Evolutionary conservation across 2,888 invertebrate genomes (phyloP).

Genomic region (Lasius platythorax): DNA sequence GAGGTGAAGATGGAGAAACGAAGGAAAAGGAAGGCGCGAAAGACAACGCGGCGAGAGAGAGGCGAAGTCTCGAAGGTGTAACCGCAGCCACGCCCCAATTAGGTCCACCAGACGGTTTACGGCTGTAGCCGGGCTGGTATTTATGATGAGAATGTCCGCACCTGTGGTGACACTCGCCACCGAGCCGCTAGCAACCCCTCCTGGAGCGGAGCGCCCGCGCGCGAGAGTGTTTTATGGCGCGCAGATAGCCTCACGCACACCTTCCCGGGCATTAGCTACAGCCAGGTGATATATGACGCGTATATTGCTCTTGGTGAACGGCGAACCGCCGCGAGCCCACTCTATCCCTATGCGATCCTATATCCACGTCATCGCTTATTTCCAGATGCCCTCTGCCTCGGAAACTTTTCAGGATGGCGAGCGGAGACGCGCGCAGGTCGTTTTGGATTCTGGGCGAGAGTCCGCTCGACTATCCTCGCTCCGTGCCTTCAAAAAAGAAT

Average conservation of each 20-base stretch:
- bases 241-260: conserved; percentile 82
- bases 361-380: conserved; percentile 72
- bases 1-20: background rate
- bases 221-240: conserved; percentile 81
- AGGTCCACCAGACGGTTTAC: conserved; percentile 81
- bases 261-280: conserved; percentile 79
- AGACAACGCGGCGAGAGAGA: conserved; percentile 55
- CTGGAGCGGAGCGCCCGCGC: conserved; percentile 71
- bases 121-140: conserved; percentile 78
- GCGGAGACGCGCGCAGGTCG: conserved; percentile 10
- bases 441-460: conserved; percentile 45
- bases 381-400: conserved; percentile 60
- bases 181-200: conserved; percentile 75
- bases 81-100: conserved; percentile 84
- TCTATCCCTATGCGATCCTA: conserved; percentile 72
- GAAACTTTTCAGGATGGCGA: conserved; percentile 53
- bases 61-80: conserved; percentile 78
- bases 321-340: conserved; percentile 71
- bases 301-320: conserved; percentile 76
- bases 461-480: conserved; percentile 4
- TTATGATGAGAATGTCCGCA: conserved; percentile 85
- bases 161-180: conserved; percentile 84
- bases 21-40: conserved; percentile 54
- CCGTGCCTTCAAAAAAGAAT: background rate
- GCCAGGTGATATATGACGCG: conserved; percentile 80